Evolutionary conservation across 2,888 invertebrate species (phyloP), one percentile per base, ranked within the genome.

Genomic region (Polymixis flavicincta): DNA sequence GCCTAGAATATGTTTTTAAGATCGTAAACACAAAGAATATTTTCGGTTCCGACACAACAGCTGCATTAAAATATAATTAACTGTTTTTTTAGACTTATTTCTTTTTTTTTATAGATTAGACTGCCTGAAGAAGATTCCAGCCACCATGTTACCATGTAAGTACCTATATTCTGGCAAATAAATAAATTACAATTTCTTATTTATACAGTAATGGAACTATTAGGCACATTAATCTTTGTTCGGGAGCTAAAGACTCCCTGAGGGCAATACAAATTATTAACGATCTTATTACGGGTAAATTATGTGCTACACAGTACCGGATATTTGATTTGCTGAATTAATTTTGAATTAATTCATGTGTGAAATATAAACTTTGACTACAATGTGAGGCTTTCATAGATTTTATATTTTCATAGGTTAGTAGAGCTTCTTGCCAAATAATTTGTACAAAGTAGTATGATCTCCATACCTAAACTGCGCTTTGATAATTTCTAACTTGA

Each of bases 171-270:
- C n/a, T n/a, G n/a, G n/a, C n/a, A n/a, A n/a, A n/a, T n/a, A n/a
- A n/a, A n/a, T n/a, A n/a, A n/a, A n/a, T n/a, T n/a, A n/a, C n/a
- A n/a, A n/a, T n/a, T n/a, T n/a, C 22, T 25, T 61, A 76, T 63
- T 81, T 70, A 67, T 52, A 64, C 64, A 75, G 57, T 55, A 73
- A 64, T 42, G 70, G 63, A 63, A 63, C 66, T 72, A 63, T 52
- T 61, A 64, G 48, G 42, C 54, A 37, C 52, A 71, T 82, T 78
- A 71, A 72, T 78, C 70, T 71, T 64, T 71, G 68, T 32, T 71
- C n/a, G 48, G 25, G 17, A 71, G 67, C 75, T 81, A 25, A 82
- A 55, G 25, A 17, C 61, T 64, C 68, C 70, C 75, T n/a, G 19
- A 65, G 50, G 72, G 75, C 25, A 37, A 54, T 42, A 66, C 63